These are phyloP conservation scores for Leptopilina clavipes DNA, from an alignment of 1,140 invertebrate species.

Conservation along the genomic window DNA sequence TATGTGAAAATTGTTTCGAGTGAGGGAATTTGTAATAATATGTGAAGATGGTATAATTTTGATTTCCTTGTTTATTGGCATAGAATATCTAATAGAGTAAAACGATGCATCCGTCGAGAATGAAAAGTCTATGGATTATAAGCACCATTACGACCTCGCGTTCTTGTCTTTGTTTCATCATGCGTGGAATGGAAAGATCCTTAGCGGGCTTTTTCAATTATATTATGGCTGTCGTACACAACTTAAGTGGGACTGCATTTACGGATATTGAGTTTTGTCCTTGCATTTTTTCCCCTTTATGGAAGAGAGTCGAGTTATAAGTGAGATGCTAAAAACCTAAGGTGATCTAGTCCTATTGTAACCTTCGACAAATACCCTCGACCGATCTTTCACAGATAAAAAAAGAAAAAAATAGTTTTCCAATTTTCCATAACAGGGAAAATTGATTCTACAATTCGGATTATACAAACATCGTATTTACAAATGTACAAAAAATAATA, in stretches of 20 bases:
- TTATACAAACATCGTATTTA: too few species aligned
- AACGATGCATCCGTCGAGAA: slow-evolving; percentile 5
- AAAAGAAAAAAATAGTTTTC: neutral
- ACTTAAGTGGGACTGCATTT: slow-evolving; percentile 36
- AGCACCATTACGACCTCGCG: slow-evolving; percentile 4
- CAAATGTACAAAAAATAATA: too few species aligned
- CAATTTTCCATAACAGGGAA: too few species aligned
- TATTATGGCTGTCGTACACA: slow-evolving; percentile 15
- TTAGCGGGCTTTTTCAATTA: slow-evolving; percentile 29
- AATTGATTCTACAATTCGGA: too few species aligned
- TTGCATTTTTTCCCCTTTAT: slow-evolving; percentile 57
- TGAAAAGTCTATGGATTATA: slow-evolving; percentile 15
- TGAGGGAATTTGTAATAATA: too few species aligned
- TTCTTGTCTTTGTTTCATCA: slow-evolving; percentile 33
- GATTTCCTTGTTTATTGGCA: neutral
- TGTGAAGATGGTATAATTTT: neutral
- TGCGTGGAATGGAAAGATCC: slow-evolving; percentile 29
- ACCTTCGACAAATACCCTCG: slow-evolving; percentile 41
- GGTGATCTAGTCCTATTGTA: slow-evolving; percentile 48
- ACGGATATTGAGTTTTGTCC: slow-evolving; percentile 51
- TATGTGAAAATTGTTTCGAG: too few species aligned
- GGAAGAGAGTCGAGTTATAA: neutral
- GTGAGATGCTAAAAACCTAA: slow-evolving; percentile 49
- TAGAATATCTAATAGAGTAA: too few species aligned
- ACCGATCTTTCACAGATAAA: slow-evolving; percentile 36